Conservation (phyloP, 2,888 invertebrate species). For the Phragmatobia fuliginosa region DNA sequence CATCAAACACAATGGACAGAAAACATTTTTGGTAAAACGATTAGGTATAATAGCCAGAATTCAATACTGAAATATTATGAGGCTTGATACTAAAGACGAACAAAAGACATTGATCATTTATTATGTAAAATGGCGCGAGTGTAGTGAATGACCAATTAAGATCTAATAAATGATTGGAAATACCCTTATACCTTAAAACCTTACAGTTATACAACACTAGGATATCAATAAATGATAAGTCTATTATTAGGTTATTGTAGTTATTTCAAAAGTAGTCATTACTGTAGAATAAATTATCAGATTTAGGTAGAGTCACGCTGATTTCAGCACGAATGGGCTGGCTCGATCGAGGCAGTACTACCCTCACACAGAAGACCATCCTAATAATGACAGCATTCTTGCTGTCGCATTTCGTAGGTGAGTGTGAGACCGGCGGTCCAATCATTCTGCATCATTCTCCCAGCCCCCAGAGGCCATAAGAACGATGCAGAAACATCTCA, state of each 20-base stretch:
- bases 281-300: no score
- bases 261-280: background rate
- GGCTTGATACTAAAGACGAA: background rate
- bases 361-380: no score
- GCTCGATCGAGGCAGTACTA: no score
- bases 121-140: background rate
- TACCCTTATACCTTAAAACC: background rate
- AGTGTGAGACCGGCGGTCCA: no score
- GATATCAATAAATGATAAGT: background rate
- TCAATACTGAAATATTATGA: background rate
- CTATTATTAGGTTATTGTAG: background rate
- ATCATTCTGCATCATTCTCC: no score
- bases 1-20: background rate
- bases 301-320: no score
- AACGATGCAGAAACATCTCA: no score
- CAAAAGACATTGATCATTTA: slow-evolving; percentile 1
- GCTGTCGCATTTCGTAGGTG: no score
- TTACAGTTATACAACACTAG: background rate
- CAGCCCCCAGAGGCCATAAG: no score
- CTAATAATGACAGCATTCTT: no score
- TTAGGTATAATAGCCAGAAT: slow-evolving; percentile 2
- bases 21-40: slow-evolving; percentile 1
- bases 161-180: background rate
- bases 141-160: background rate
- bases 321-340: no score